Conservation (phyloP, 2,113 vertebrate genomes). For the Eretmochelys imbricata region DNA sequence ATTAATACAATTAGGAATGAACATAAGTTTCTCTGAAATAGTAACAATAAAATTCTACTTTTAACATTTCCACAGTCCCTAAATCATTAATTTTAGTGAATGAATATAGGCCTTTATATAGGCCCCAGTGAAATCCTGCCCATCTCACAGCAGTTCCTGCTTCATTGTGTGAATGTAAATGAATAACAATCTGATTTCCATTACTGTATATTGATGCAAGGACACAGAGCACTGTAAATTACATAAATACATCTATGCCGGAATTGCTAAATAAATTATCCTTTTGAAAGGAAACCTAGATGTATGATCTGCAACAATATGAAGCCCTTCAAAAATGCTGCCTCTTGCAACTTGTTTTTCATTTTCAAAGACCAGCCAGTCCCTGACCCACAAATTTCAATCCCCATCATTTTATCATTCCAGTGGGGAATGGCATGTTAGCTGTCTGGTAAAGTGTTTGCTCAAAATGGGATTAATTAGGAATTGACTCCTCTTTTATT, state of each 20-base stretch:
- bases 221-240: slow-evolving; percentile 43
- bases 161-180: slow-evolving; percentile 56
- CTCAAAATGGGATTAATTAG: background rate
- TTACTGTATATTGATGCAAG: slow-evolving; percentile 64
- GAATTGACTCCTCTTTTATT: background rate
- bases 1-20: background rate
- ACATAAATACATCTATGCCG: slow-evolving; percentile 62
- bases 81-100: slow-evolving; percentile 54
- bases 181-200: slow-evolving; percentile 27
- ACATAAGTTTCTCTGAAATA: background rate
- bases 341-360: background rate
- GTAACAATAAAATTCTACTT: slow-evolving; percentile 5
- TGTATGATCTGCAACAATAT: background rate
- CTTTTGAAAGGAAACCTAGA: slow-evolving; percentile 38
- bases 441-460: background rate
- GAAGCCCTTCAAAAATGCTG: background rate
- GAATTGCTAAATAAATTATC: slow-evolving; percentile 36
- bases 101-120: slow-evolving; percentile 42
- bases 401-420: background rate
- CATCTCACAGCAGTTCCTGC: slow-evolving; percentile 22
- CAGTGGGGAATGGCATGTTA: background rate
- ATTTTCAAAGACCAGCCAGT: background rate
- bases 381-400: background rate
- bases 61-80: slow-evolving; percentile 20
- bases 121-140: slow-evolving; percentile 62